phyloP scores from a whole-genome alignment of 2,888 invertebrate genomes.

The Cataglyphis livida region DNA sequence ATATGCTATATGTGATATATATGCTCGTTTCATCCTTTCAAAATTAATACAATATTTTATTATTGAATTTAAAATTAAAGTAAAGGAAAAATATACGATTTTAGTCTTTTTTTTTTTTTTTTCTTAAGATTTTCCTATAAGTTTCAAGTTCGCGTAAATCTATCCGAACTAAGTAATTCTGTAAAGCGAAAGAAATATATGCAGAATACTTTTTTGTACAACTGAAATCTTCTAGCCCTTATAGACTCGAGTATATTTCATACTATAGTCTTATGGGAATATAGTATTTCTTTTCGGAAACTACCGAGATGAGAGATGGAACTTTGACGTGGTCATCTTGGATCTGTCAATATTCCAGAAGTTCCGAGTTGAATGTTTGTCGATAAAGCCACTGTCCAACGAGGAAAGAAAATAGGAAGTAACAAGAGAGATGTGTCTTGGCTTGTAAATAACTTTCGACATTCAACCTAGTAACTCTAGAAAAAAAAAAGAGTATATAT shows the following conservation, averaged over 20 bases:
- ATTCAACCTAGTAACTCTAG: slow-evolving; percentile 1
- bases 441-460: slow-evolving; percentile 21
- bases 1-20: neutral
- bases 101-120: neutral
- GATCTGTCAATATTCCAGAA: neutral
- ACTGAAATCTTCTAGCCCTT: neutral
- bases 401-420: slow-evolving; percentile 3
- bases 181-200: neutral
- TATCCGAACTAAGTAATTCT: neutral
- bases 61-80: neutral
- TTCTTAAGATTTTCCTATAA: neutral
- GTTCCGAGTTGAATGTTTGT: slow-evolving; percentile 4
- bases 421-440: neutral
- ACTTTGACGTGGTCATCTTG: neutral
- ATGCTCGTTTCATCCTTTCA: neutral
- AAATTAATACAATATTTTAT: neutral
- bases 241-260: neutral
- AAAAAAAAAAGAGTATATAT: neutral
- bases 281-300: neutral
- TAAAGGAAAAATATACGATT: neutral
- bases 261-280: neutral
- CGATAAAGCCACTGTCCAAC: neutral
- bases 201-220: neutral
- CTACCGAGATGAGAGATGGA: neutral
- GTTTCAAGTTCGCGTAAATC: neutral